A percentile compares a stretch with the other conserved stretches of the same genome.
phyloP scores from a whole-genome alignment of 2,113 vertebrate species.

The Centropus unirufus region DNA sequence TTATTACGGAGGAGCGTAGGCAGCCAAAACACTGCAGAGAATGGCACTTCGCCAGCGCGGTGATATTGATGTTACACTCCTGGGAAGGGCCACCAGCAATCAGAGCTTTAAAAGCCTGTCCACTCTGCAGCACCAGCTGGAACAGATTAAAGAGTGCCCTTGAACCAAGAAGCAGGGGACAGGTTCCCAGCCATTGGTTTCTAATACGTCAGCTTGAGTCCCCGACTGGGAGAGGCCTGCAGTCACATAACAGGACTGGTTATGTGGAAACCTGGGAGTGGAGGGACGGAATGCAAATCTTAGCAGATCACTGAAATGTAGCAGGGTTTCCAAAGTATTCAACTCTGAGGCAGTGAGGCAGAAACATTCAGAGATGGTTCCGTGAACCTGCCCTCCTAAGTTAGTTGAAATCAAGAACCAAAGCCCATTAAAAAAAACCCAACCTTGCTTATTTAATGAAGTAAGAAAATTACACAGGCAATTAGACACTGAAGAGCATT shows the following conservation, averaged over 20 bases:
- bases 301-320: background rate
- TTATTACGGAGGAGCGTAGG: rapidly evolving
- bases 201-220: background rate
- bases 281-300: background rate
- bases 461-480: background rate
- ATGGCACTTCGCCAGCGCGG: rapidly evolving
- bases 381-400: background rate
- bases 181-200: background rate
- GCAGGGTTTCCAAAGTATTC: background rate
- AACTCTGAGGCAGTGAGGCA: background rate
- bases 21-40: background rate
- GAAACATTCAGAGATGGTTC: background rate
- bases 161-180: background rate
- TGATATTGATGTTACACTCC: background rate
- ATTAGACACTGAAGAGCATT: background rate
- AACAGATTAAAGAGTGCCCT: background rate
- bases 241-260: background rate
- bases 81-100: background rate
- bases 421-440: background rate
- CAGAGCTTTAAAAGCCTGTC: background rate
- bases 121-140: rapidly evolving
- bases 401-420: background rate
- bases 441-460: background rate
- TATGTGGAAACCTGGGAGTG: background rate
- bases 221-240: background rate